Percentiles rank a stretch among this genome's conserved stretches.
These are phyloP conservation scores for Trichacis sp. DNA, from an alignment of 2,888 invertebrate genomes.

Conservation along the genomic window DNA sequence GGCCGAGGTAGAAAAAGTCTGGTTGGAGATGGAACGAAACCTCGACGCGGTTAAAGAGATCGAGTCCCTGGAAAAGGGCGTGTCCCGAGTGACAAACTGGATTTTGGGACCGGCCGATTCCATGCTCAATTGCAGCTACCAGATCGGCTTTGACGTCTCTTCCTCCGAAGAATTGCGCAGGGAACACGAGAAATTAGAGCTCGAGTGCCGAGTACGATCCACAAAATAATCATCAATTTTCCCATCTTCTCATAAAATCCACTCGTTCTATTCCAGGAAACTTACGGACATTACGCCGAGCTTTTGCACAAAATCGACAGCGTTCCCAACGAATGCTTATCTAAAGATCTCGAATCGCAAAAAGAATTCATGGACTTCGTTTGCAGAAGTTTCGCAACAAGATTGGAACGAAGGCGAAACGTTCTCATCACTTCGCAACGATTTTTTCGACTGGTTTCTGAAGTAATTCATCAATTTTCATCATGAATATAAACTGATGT, in stretches of 20 bases:
- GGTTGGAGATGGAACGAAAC: slow-evolving; percentile 74
- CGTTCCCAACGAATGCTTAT: slow-evolving; percentile 69
- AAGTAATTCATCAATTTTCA: slow-evolving; percentile 67
- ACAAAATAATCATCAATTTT: neutral
- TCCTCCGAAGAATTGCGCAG: slow-evolving; percentile 80
- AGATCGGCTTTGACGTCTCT: slow-evolving; percentile 79
- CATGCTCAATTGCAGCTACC: slow-evolving; percentile 77
- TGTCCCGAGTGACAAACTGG: slow-evolving; percentile 82
- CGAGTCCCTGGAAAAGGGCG: slow-evolving; percentile 74
- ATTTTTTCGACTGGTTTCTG: slow-evolving; percentile 81
- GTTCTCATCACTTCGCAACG: slow-evolving; percentile 80
- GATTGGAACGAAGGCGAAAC: slow-evolving; percentile 80
- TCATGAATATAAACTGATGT: no score
- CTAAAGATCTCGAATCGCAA: slow-evolving; percentile 77
- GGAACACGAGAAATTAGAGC: slow-evolving; percentile 81
- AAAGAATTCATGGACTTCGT: slow-evolving; percentile 87
- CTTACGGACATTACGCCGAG: slow-evolving; percentile 84
- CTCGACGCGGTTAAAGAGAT: slow-evolving; percentile 75
- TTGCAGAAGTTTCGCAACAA: slow-evolving; percentile 80
- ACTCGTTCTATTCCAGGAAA: no score
- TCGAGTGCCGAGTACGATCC: slow-evolving; percentile 76
- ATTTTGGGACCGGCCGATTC: slow-evolving; percentile 82
- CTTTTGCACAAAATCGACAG: slow-evolving; percentile 79
- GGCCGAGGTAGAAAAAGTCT: slow-evolving; percentile 73
- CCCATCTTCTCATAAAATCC: no score